phyloP scores from a whole-genome alignment of 2,113 vertebrate species.

The Trogon melanurus region DNA sequence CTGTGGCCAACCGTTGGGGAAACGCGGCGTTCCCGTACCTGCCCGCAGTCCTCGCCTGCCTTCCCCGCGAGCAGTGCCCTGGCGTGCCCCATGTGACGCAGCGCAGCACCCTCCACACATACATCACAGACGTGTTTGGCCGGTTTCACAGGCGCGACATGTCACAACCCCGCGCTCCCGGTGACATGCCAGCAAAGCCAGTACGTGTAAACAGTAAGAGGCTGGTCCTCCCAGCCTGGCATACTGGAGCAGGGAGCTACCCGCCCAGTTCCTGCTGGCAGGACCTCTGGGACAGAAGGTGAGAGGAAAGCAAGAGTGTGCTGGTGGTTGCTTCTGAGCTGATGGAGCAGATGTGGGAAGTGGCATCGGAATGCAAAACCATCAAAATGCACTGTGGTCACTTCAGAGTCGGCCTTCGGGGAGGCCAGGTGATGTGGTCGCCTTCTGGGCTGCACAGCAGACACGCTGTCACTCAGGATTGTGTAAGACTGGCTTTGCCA shows the following conservation, averaged over 20 bases:
- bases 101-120: neutral
- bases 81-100: accelerated
- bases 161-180: accelerated
- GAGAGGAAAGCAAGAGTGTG: neutral
- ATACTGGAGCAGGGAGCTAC: neutral
- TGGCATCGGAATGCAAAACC: accelerated
- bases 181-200: accelerated
- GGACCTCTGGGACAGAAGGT: neutral
- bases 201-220: accelerated
- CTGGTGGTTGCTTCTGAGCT: neutral
- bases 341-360: accelerated
- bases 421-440: neutral
- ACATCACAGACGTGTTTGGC: neutral
- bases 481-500: neutral
- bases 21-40: accelerated
- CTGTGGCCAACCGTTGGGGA: neutral
- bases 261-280: accelerated
- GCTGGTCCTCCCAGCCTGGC: neutral
- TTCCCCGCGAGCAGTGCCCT: neutral
- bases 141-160: neutral
- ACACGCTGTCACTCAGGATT: neutral
- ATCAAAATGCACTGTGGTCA: neutral
- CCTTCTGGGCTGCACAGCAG: too few relatives aligned
- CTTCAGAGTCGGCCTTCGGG: neutral
- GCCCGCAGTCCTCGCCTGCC: neutral